Base-by-base conservation (phyloP, 2,797 vertebrate genomes). In the Sebastes paucispinis region DNA sequence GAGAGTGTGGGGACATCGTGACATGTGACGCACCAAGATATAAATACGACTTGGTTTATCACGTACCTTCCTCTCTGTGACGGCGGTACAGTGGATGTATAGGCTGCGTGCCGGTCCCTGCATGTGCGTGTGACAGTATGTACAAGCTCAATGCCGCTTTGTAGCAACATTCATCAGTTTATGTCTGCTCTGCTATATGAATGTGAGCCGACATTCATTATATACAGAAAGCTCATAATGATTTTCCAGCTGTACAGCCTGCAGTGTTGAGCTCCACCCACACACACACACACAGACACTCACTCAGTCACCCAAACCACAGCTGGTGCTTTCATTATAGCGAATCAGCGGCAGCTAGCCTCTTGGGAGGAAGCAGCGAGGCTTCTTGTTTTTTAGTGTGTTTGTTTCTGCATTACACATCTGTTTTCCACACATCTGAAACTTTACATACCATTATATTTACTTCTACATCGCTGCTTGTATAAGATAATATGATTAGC, bases 181-280 rank as follows among this genome's bases (percentile, higher is more conserved):
- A 57, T 31, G 29, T 77, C 39, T 65, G 59, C 69, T 79, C 71
- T 64, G 75, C 32, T 71, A 3, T 58, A 58, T 68, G 74, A 39
- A 82, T 78, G 66, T 39, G 36, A 39, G 77, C 82, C 71, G 59
- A 58, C 54, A 80, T 84, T 60, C 68, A 80, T 89, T 81, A 83
- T 73, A 76, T 68, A 82, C 64, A 63, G 60, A 75, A 69, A 69
- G 59, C 79, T 89, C 75, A 75, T 86, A 81, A 93, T 79, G 77
- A 85, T 85, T 88, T 89, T 88, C 73, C 81, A 89, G 83, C 73
- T 86, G 83, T 70, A 81, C 54, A 83, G 87, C 84, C 85, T 83
- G 84, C 81, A 84, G 87, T 77, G 75, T 75, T 78, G 9, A 8
- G 34, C 82, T 87, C 77, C 7, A 57, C 39, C 11, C 10, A 34